Conservation (phyloP, 2,113 vertebrate genomes). For the Megaleporinus macrocephalus region DNA sequence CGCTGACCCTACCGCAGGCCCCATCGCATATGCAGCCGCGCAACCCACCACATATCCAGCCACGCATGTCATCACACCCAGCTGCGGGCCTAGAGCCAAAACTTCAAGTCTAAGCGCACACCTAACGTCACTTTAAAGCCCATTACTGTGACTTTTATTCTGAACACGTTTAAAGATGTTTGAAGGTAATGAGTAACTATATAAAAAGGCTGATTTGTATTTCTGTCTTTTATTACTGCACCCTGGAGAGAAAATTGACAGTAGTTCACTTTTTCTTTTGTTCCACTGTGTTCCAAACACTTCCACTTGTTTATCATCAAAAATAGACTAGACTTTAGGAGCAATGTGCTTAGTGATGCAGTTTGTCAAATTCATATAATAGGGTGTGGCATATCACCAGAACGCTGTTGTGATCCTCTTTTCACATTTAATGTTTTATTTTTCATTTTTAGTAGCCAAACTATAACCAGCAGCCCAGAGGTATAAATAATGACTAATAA, state of each 20-base stretch:
- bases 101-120: background rate
- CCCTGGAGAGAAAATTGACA: background rate
- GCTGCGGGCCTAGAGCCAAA: background rate
- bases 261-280: background rate
- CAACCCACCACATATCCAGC: background rate
- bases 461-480: too few species aligned
- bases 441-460: too few species aligned
- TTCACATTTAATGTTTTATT: too few species aligned
- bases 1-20: constrained; percentile 47
- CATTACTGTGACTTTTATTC: constrained; percentile 1
- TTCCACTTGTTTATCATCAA: constrained; percentile 24
- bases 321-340: too few species aligned
- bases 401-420: too few species aligned
- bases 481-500: too few species aligned
- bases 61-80: too few species aligned
- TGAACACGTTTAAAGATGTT: constrained; percentile 11
- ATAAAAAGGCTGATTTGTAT: background rate
- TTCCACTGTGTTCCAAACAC: background rate
- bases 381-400: too few species aligned
- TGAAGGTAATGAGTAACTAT: constrained; percentile 1
- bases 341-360: too few species aligned
- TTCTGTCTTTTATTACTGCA: background rate
- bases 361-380: too few species aligned
- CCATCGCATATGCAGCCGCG: background rate
- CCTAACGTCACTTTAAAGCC: background rate